phyloP scores from a whole-genome alignment of 2,113 vertebrate genomes.

The Nothobranchius kuhntae region DNA sequence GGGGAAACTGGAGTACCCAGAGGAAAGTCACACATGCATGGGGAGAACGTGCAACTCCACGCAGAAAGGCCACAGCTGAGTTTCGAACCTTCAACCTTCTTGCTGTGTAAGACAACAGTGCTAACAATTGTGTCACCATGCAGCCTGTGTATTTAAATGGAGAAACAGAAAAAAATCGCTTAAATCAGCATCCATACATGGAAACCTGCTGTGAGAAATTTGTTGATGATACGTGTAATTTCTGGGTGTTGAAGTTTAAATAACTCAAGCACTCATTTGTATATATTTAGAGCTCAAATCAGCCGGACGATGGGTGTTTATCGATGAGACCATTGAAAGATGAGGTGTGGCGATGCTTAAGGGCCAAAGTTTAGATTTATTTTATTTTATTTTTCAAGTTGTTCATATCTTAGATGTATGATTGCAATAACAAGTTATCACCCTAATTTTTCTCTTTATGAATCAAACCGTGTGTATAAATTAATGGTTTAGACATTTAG shows the following conservation, averaged over 20 bases:
- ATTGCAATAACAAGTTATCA: neutral
- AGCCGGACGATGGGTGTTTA: neutral
- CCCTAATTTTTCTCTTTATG: neutral
- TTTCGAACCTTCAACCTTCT: too few relatives aligned
- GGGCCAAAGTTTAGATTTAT: neutral
- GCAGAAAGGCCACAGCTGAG: too few relatives aligned
- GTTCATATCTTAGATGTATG: neutral
- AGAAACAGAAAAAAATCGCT: neutral
- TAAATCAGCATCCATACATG: neutral
- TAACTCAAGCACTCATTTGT: conserved; percentile 6
- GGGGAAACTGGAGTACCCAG: too few relatives aligned
- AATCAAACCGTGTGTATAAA: neutral
- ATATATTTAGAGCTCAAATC: neutral
- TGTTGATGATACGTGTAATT: conserved; percentile 16
- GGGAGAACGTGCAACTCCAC: too few relatives aligned
- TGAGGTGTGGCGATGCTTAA: neutral
- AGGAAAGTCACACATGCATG: too few relatives aligned
- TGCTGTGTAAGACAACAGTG: too few relatives aligned
- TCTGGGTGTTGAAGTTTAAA: conserved; percentile 13
- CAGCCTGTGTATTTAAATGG: neutral
- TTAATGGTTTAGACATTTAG: conserved; percentile 1
- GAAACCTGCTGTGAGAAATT: conserved; percentile 1
- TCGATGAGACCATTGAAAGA: neutral
- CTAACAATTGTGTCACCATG: neutral
- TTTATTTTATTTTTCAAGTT: neutral